Evolutionary conservation across 2,797 vertebrate genomes (phyloP), one percentile per base, ranked within the genome.

Genomic region (Hyperoplus immaculatus): DNA sequence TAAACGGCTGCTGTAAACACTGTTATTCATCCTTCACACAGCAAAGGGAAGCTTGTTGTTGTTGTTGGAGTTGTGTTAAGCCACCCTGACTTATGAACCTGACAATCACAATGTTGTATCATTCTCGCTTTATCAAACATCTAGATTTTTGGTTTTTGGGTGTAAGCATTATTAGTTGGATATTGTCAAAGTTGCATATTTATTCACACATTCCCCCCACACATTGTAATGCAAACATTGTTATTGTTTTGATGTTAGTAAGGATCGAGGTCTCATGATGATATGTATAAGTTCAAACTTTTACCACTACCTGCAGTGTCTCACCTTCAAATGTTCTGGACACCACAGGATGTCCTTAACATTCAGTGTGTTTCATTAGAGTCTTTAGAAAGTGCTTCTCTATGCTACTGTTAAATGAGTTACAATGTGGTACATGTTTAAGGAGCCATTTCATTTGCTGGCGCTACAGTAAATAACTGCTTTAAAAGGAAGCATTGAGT

Each of bases 1-100:
- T 29, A 78, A 81, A 68, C n/a, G 59, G 72, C 67, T 76, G 58
- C 70, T 57, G 2, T 56, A 74, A 80, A 72, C 64, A 49, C 70
- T 43, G n/a, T 29, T 14, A 56, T 75, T 78, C 47, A 47, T 76
- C 64, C 39, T 60, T n/a, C 18, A 6, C 16, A 36, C 53, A 49
- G 51, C 6, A 68, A 51, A 65, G 7, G 6, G 1, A 62, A 15
- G 12, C 7, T 57, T 69, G n/a, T 16, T 70, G n/a, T 64, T 75
- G 36, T 54, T 47, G 53, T 36, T n/a, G 1, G 7, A 59, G 41
- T 45, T 59, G 49, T 61, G 12, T 5, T 9, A 29, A n/a, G 60
- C 5, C n/a, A 18, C 50, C 15, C 8, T 1, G 36, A n/a, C 58
- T 57, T 55, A 54, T 56, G 46, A 54, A 5, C 4, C 39, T 43